Evolutionary conservation across 2,888 invertebrate genomes (phyloP), one percentile per base, ranked within the genome.

Genomic region (Eledona agricola): DNA sequence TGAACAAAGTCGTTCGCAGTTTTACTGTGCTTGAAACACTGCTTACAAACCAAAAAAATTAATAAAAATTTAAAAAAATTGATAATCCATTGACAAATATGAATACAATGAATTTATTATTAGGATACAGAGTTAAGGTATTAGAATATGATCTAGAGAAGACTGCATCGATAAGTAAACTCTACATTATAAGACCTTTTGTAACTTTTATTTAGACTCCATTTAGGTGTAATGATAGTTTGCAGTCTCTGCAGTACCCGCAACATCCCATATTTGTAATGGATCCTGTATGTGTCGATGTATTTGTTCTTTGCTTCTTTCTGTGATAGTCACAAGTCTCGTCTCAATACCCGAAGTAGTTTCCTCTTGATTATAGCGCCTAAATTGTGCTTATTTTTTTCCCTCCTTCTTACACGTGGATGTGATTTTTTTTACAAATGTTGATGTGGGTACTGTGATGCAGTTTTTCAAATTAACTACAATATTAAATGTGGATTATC

Each of bases 51-150:
- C 59, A 69, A 64, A 69, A 67, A 65, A 62, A 61, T 60, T 65
- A 64, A 65, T 67, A 69, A 64, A 26, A 6, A 34, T 7, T 34
- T 17, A 45, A 42, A 47, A 53, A 55, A 55, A 50, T 32, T 72
- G 74, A 74, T 75, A 76, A 75, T 74, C 75, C 74, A 75, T 76
- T 74, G 75, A 76, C 74, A 75, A 75, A 74, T 74, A 75, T 75
- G 66, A 72, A 77, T 76, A 77, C 76, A 77, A 77, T 76, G 77
- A 77, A 77, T 75, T 76, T 77, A 76, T 73, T 73, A 70, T 74
- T 75, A 76, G 74, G 67, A 67, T 70, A 68, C 63, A 69, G 63
- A 69, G 66, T 72, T 74, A 73, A 73, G 73, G 70, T 71, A 66
- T 72, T 74, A 73, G 72, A 69, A 63, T 71, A 71, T 69, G 67